Evolutionary conservation across 1,140 invertebrate genomes (phyloP).

Genomic region (Brachionus koreanus): DNA sequence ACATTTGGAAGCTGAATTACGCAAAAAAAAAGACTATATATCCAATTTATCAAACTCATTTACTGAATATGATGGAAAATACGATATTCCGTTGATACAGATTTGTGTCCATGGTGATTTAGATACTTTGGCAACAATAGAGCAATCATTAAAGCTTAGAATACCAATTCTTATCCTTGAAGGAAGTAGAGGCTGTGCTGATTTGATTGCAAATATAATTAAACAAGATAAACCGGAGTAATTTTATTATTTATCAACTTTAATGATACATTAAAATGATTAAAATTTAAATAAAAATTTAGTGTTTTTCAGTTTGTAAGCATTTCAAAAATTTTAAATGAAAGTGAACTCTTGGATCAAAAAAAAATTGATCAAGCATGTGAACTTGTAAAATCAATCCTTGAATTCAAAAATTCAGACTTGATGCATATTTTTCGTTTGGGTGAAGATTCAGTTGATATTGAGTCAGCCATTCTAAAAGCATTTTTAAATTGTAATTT

Average conservation of each 20-base stretch:
- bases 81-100: constrained; percentile 54
- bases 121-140: constrained; percentile 53
- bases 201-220: constrained; percentile 54
- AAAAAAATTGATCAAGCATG: not conserved
- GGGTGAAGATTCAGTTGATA: constrained; percentile 2
- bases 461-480: constrained; percentile 11
- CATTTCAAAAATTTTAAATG: not conserved
- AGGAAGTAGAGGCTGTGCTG: constrained; percentile 57
- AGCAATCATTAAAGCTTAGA: constrained; percentile 50
- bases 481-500: constrained; percentile 35
- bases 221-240: not conserved
- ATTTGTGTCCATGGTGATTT: constrained; percentile 58
- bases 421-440: constrained; percentile 28
- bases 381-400: not conserved
- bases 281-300: not conserved
- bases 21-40: not conserved
- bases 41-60: not conserved
- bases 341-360: not conserved
- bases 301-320: not conserved
- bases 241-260: not conserved
- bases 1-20: not conserved
- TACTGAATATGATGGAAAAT: not conserved
- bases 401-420: not conserved
- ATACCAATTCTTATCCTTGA: constrained; percentile 56
- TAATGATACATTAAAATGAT: not conserved